phyloP scores from a whole-genome alignment of 2,113 vertebrate species.

The Silurus glanis region DNA sequence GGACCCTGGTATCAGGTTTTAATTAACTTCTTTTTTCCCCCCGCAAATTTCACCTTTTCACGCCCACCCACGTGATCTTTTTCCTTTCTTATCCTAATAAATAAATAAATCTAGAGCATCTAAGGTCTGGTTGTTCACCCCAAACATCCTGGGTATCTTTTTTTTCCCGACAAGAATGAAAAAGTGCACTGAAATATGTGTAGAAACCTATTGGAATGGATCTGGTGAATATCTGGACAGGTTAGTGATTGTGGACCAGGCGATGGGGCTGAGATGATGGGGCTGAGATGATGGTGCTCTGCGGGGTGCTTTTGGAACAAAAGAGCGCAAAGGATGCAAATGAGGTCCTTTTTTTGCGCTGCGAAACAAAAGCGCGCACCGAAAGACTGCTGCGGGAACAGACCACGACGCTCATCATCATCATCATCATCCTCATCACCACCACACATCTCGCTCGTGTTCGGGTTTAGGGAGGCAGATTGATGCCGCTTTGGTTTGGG shows the following conservation, averaged over 20 bases:
- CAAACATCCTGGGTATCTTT: neutral
- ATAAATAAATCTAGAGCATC: neutral
- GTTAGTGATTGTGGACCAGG: too few relatives aligned
- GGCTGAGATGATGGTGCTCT: constrained; percentile 24
- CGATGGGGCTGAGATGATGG: neutral
- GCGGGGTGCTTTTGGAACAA: constrained; percentile 63
- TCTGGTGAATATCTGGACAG: neutral
- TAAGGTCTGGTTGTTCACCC: neutral
- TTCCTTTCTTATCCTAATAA: neutral
- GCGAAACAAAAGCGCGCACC: constrained; percentile 58
- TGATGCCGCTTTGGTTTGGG: neutral
- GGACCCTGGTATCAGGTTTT: neutral
- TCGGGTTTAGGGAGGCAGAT: neutral
- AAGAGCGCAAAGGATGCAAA: constrained; percentile 70
- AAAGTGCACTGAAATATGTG: too few relatives aligned
- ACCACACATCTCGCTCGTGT: neutral
- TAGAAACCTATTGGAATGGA: too few relatives aligned
- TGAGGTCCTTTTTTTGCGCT: constrained; percentile 56
- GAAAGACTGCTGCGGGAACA: neutral
- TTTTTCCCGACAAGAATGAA: neutral
- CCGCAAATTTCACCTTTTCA: neutral
- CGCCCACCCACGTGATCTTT: too few relatives aligned
- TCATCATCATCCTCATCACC: neutral
- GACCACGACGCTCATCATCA: neutral
- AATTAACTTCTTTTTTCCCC: neutral